Conservation (phyloP, 2,888 invertebrate genomes). For the Meandrusa payeni region DNA sequence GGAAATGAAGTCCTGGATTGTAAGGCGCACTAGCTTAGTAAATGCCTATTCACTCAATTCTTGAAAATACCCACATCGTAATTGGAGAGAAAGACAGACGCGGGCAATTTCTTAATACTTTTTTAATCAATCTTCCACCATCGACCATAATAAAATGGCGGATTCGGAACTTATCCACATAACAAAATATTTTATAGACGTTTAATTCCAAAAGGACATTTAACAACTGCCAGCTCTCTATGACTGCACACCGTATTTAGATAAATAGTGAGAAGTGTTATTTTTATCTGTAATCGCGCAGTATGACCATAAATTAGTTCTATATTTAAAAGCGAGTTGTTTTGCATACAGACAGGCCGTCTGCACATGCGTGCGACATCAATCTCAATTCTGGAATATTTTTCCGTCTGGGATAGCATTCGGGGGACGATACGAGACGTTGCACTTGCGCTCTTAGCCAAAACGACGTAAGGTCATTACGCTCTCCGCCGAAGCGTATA, state of each 20-base stretch:
- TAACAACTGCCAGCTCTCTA: too few species aligned
- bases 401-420: slow-evolving; percentile 59
- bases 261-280: slow-evolving; percentile 68
- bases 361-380: slow-evolving; percentile 80
- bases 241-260: slow-evolving; percentile 34
- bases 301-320: slow-evolving; percentile 79
- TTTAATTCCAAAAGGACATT: too few species aligned
- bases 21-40: too few species aligned
- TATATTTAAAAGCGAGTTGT: slow-evolving; percentile 75
- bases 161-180: too few species aligned
- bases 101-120: too few species aligned
- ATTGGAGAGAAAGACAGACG: too few species aligned
- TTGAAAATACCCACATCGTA: too few species aligned
- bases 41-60: too few species aligned
- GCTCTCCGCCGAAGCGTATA: slow-evolving; percentile 4
- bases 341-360: slow-evolving; percentile 76
- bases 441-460: slow-evolving; percentile 18
- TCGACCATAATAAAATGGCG: too few species aligned
- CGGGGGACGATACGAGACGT: slow-evolving; percentile 28
- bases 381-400: slow-evolving; percentile 80
- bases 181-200: too few species aligned
- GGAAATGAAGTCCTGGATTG: too few species aligned
- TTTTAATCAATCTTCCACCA: too few species aligned
- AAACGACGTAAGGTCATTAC: slow-evolving; percentile 17
- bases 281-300: slow-evolving; percentile 76